Base-by-base conservation (phyloP, 1,140 invertebrate genomes). In the Zaprionus camerounensis region DNA sequence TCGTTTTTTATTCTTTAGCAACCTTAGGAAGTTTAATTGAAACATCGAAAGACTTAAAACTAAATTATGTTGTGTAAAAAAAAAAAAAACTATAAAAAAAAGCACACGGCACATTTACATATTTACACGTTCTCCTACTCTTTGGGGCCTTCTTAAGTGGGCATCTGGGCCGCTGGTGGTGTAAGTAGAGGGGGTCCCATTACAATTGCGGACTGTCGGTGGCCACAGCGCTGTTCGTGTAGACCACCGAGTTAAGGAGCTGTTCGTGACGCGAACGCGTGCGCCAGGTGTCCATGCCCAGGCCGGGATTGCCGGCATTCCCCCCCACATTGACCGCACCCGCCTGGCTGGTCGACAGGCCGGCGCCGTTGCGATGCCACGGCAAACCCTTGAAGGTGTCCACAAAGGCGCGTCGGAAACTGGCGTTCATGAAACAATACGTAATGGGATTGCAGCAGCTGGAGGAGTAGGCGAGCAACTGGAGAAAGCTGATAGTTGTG, bases 401-500 rank as follows among this genome's bases (percentile, higher is more conserved):
- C 17, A 96, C 94, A 86, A 98, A 98, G 1, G 96, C 96, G 61
- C 96, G 95, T 26, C 97, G 93, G 90, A 98, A 99, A 83, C 97
- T 97, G 64, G 94, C 94, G 92, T 98, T 98, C 97, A 98, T 97
- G 94, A 98, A 98, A 93, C 97, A 98, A 91, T 98, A 98, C 0
- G 97, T 98, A 81, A 98, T 97, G 0, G 98, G 98, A 92, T 99
- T 98, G 91, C 97, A 97, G 88, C 97, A 98, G 0, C 96, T 97
- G 2, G 97, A 97, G 36, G 96, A 94, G 88, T 98, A 99, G 2
- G 97, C 96, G 58, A 99, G 92, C 3, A 98, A 93, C 59, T 98
- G 97, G 1, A 98, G 94, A 1, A 96, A 93, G 0, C 96, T 95
- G 17, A 98, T 95, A 15, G 95, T 96, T n/a, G 95, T 95, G 17